Base-by-base conservation (phyloP, 2,888 invertebrate species). In the Cacoxenus indagator region DNA sequence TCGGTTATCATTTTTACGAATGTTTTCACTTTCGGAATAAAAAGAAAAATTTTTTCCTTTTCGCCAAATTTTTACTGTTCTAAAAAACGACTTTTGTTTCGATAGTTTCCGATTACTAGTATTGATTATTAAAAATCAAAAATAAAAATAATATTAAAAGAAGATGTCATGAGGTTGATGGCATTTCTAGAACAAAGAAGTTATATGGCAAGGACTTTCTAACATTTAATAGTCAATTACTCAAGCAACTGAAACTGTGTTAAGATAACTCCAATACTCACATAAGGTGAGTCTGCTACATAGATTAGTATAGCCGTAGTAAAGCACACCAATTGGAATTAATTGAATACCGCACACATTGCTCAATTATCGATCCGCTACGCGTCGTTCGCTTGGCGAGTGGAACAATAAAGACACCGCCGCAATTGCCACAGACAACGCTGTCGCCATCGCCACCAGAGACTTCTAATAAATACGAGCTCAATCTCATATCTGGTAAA, bases 271-370 rank as follows among this genome's bases (percentile, higher is more conserved):
- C 19, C 29, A 37, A 31, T 31, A 59, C 31, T 59, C n/a, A n/a
- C n/a, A n/a, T n/a, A n/a, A n/a, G n/a, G n/a, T 24, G 54, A n/a
- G n/a, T n/a, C n/a, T n/a, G n/a, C n/a, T n/a, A n/a, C n/a, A n/a
- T 9, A 31, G 31, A 31, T 31, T 31, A 31, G 14, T 37, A 37
- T 37, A 11, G 2, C n/a, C n/a, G n/a, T n/a, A n/a, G n/a, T n/a
- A n/a, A n/a, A 37, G 37, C 37, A 37, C 9, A 37, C 8, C 37
- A 14, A 4, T 51, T 22, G 22, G 51, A 19, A 14, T 9, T 48
- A 82, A 82, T 78, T 81, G 76, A 78, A 80, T 82, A 76, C 82
- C 82, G 80, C 83, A 83, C 83, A 81, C 82, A 79, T 74, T 81
- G 84, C 82, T 81, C 80, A 81, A 81, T 81, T 83, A 81, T 82